Evolutionary conservation across 2,797 vertebrate genomes (phyloP).

Genomic region (Champsocephalus esox): DNA sequence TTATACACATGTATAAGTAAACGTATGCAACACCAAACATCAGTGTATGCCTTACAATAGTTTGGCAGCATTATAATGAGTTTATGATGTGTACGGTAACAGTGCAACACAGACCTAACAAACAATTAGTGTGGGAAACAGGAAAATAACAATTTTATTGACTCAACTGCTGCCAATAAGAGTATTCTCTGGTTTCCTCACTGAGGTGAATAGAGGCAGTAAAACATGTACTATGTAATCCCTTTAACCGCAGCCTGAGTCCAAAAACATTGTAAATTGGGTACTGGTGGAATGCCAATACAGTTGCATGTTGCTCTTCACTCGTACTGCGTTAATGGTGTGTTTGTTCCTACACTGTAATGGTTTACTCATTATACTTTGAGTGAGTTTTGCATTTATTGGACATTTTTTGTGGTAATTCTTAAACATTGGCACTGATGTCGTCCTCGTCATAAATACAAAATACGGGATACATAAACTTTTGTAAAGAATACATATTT

Average conservation of each 20-base stretch:
- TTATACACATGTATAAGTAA: not conserved
- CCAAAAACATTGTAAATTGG: not conserved
- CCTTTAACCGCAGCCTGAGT: not conserved
- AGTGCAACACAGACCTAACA: not conserved
- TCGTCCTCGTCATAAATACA: not conserved
- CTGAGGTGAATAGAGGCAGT: not conserved
- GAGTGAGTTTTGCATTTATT: constrained; percentile 6
- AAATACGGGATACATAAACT: not conserved
- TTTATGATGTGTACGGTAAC: not conserved
- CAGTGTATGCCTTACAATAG: not conserved
- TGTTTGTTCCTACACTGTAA: not conserved
- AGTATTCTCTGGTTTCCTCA: not conserved
- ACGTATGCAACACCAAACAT: not conserved
- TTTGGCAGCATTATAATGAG: not conserved
- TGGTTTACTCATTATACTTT: not conserved
- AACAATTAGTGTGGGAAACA: not conserved
- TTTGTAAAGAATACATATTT: constrained; percentile 10
- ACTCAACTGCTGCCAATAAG: not conserved
- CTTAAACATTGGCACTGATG: not conserved
- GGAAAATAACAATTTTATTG: not conserved
- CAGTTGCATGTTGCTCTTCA: constrained; percentile 1
- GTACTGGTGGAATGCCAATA: not conserved
- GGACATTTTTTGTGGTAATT: constrained; percentile 27
- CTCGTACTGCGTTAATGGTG: not conserved
- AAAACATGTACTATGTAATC: not conserved